phyloP scores from a whole-genome alignment of 2,113 vertebrate genomes.

The Chascanopsetta lugubris region DNA sequence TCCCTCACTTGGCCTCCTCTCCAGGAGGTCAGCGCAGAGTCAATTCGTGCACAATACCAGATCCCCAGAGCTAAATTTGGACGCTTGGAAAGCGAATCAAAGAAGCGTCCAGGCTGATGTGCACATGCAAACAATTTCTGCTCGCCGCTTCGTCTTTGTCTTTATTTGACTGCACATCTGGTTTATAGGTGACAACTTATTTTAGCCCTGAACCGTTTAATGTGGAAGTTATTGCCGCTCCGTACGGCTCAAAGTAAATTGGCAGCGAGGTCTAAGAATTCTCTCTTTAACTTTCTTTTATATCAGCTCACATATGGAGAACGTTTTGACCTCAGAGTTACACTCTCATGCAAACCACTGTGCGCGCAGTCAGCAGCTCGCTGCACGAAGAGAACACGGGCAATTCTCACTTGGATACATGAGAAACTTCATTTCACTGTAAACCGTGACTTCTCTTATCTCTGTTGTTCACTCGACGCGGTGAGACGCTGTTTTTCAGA shows the following conservation, averaged over 20 bases:
- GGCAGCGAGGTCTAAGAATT: not conserved
- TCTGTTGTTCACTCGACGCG: too few species aligned
- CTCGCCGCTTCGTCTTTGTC: not conserved
- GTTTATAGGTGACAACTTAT: not conserved
- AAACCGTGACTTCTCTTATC: too few species aligned
- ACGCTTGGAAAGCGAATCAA: not conserved
- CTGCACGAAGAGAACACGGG: conserved; percentile 11
- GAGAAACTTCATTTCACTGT: conserved; percentile 4
- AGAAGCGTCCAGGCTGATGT: not conserved
- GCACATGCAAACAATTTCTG: not conserved
- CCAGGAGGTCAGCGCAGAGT: not conserved
- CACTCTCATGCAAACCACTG: conserved; percentile 5
- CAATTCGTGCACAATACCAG: not conserved
- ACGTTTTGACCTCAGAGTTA: conserved; percentile 6
- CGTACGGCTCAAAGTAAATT: conserved; percentile 1
- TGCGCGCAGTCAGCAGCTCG: not conserved
- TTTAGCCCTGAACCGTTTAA: conserved; percentile 6
- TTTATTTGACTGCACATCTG: not conserved
- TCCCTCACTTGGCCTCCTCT: not conserved
- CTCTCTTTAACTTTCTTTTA: conserved; percentile 2
- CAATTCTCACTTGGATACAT: conserved; percentile 20
- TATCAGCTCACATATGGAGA: conserved; percentile 22
- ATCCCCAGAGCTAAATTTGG: not conserved
- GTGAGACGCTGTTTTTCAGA: too few species aligned
- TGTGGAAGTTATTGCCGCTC: conserved; percentile 4